Conservation (phyloP, 2,113 vertebrate genomes). For the Athene noctua region DNA sequence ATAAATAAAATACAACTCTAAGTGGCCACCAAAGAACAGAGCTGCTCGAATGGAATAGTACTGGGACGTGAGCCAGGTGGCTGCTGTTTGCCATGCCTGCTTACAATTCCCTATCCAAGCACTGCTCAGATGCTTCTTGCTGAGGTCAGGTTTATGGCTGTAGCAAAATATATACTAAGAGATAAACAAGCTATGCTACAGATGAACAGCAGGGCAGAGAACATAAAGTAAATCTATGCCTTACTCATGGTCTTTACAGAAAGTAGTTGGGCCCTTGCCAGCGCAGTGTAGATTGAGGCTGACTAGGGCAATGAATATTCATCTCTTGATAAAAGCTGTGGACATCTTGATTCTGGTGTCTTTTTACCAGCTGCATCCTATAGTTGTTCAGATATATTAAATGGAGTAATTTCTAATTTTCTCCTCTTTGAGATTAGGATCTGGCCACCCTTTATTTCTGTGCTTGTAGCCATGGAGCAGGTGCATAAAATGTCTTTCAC, state of each 20-base stretch:
- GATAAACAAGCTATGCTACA: constrained; percentile 4
- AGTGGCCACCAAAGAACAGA: constrained; percentile 61
- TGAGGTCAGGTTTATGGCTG: constrained; percentile 29
- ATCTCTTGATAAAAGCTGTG: background rate
- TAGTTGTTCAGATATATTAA: background rate
- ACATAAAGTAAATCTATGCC: background rate
- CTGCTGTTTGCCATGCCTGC: constrained; percentile 62
- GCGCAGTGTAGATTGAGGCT: background rate
- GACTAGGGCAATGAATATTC: background rate
- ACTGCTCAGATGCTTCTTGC: background rate
- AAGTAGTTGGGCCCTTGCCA: background rate
- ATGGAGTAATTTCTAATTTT: background rate
- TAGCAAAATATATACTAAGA: background rate
- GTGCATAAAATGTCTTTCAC: background rate
- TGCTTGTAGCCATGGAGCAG: background rate
- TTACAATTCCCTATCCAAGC: background rate
- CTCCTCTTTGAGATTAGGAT: background rate
- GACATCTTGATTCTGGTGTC: background rate
- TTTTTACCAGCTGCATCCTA: background rate
- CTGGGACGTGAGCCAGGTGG: constrained; percentile 20
- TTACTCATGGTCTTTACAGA: background rate
- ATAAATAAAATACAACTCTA: constrained; percentile 57
- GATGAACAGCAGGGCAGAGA: background rate
- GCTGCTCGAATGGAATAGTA: background rate
- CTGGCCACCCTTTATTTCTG: background rate